Evolutionary conservation across 2,888 invertebrate genomes (phyloP).

Genomic region (Trichopoda pennipes): DNA sequence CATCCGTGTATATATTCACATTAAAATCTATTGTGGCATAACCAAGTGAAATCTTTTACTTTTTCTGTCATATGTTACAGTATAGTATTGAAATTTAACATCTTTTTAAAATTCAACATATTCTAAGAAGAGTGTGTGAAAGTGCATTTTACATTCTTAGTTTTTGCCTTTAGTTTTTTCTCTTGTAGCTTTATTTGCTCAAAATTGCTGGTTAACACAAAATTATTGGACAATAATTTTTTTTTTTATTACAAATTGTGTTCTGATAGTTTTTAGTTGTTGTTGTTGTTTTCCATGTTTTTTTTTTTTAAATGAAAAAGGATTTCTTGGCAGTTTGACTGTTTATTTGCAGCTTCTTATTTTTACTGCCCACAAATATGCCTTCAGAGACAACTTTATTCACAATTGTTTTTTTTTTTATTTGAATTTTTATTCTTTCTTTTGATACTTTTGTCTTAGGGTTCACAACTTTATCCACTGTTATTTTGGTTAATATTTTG

Average conservation of each 20-base stretch:
- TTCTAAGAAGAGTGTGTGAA: background rate
- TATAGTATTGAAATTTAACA: no score
- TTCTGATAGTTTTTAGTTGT: constrained; percentile 26
- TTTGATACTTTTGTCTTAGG: constrained; percentile 68
- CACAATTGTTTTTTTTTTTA: background rate
- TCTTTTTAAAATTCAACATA: no score
- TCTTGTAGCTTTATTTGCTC: background rate
- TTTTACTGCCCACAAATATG: constrained; percentile 10
- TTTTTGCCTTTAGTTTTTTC: no score
- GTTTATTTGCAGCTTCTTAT: constrained; percentile 5
- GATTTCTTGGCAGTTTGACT: constrained; percentile 15
- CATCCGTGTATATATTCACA: no score
- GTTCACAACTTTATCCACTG: constrained; percentile 46
- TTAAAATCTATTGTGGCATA: no score
- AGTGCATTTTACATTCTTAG: background rate
- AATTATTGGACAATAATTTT: constrained; percentile 45
- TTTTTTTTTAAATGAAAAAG: no score
- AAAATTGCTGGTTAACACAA: constrained; percentile 1
- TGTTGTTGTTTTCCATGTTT: no score
- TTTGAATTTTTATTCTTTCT: background rate
- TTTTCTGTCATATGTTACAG: no score
- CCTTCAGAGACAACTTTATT: constrained; percentile 15
- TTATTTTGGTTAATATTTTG: no score
- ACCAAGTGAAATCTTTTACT: no score
- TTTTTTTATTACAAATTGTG: constrained; percentile 48